A percentile compares a stretch with the other conserved stretches of the same genome.
These are phyloP conservation scores for Zoanthus sansibaricus DNA, from an alignment of 92 coral and sea anemone genomes.

Conservation along the genomic window DNA sequence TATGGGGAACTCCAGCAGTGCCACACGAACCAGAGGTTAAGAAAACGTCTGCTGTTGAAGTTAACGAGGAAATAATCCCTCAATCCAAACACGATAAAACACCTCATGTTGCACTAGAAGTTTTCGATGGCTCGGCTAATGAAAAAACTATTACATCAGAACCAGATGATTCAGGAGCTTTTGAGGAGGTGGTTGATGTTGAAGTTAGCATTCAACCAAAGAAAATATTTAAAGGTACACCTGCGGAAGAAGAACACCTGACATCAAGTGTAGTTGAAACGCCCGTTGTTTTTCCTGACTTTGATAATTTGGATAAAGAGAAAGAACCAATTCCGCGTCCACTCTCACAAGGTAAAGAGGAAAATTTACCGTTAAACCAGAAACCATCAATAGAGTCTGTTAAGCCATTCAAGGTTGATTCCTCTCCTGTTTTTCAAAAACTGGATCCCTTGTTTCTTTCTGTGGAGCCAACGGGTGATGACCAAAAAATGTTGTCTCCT, in stretches of 20 bases:
- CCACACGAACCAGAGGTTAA: slow-evolving; percentile 11
- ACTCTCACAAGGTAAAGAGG: background rate
- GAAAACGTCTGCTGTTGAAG: background rate
- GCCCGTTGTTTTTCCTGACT: background rate
- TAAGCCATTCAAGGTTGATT: slow-evolving; percentile 1
- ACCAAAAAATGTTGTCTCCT: background rate
- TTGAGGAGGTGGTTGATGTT: slow-evolving; percentile 14
- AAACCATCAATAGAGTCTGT: slow-evolving; percentile 21
- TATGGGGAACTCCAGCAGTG: slow-evolving; percentile 4
- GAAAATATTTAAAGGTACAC: background rate
- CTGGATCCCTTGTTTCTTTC: slow-evolving; percentile 58
- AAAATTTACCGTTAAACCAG: background rate
- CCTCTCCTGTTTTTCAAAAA: slow-evolving; percentile 42
- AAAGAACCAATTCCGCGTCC: slow-evolving; percentile 8
- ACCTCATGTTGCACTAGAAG: slow-evolving; percentile 46
- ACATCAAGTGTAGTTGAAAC: background rate
- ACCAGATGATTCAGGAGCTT: slow-evolving; percentile 19
- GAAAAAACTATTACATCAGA: slow-evolving; percentile 28
- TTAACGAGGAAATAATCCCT: slow-evolving; percentile 37
- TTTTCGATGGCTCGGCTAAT: slow-evolving; percentile 21
- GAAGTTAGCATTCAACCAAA: background rate
- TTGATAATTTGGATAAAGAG: slow-evolving; percentile 36
- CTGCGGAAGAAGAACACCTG: slow-evolving; percentile 11
- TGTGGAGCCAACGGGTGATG: background rate
- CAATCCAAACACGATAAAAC: slow-evolving; percentile 1